phyloP scores from a whole-genome alignment of 2,797 vertebrate genomes.

The Zenarchopterus dispar region DNA sequence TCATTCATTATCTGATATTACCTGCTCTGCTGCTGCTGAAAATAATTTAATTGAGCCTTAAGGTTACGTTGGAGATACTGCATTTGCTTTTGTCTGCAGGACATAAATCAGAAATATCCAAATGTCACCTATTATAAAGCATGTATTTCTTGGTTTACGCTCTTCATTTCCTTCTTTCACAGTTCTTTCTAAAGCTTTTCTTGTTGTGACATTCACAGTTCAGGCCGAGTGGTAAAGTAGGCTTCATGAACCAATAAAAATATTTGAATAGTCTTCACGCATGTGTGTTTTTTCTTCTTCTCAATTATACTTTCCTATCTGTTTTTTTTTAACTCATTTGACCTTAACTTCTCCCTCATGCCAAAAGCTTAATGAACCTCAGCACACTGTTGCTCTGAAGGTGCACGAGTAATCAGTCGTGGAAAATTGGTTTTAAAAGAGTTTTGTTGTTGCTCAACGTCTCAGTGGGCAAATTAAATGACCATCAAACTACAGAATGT shows the following conservation, averaged over 20 bases:
- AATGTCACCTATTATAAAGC: no score
- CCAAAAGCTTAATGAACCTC: conserved; percentile 46
- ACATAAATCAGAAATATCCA: conserved; percentile 6
- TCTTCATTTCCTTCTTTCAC: no score
- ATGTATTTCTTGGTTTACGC: no score
- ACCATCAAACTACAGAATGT: conserved; percentile 46
- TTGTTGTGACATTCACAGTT: no score
- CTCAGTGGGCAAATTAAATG: conserved; percentile 49
- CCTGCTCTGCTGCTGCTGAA: conserved; percentile 34
- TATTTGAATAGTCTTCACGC: no score
- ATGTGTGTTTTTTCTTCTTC: background rate
- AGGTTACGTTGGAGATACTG: conserved; percentile 23
- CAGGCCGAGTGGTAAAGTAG: no score
- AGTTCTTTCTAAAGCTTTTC: no score
- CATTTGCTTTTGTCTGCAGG: conserved; percentile 14
- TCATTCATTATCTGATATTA: conserved; percentile 46
- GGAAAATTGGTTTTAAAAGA: conserved; percentile 52
- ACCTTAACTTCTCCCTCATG: conserved; percentile 15
- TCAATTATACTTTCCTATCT: background rate
- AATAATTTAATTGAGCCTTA: conserved; percentile 10
- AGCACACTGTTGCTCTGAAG: conserved; percentile 30
- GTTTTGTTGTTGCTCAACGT: conserved; percentile 47
- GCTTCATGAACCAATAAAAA: no score
- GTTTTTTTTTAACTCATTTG: background rate
- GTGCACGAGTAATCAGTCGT: conserved; percentile 54